phyloP scores from a whole-genome alignment of 2,113 vertebrate species.

The Prunella himalayana region DNA sequence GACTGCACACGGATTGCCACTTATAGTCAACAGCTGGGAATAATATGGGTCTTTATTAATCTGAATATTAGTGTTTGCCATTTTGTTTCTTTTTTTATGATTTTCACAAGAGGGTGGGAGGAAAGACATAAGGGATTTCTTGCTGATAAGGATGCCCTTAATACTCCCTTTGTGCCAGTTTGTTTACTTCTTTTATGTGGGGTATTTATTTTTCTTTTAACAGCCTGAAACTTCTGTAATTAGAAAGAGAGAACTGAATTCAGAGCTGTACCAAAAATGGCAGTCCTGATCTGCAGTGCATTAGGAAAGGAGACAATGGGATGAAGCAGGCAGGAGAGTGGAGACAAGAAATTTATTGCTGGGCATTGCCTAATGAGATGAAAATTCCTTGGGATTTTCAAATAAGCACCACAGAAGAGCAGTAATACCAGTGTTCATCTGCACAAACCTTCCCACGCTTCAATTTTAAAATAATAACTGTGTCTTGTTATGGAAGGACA shows the following conservation, averaged over 20 bases:
- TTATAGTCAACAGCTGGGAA: slow-evolving; percentile 31
- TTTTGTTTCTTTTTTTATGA: slow-evolving; percentile 38
- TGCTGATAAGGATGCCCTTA: neutral
- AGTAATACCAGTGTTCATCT: neutral
- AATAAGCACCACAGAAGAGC: slow-evolving; percentile 9
- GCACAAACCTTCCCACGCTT: slow-evolving; percentile 34
- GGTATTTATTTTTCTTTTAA: neutral
- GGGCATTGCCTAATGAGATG: slow-evolving; percentile 28
- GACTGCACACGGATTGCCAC: slow-evolving; percentile 35
- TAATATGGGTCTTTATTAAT: slow-evolving; percentile 44
- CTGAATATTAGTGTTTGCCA: slow-evolving; percentile 35
- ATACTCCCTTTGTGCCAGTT: neutral
- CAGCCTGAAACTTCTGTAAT: neutral
- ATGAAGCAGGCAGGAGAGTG: slow-evolving; percentile 12
- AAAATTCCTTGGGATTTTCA: slow-evolving; percentile 50
- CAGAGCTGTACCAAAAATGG: slow-evolving; percentile 47
- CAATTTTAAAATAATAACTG: slow-evolving; percentile 27
- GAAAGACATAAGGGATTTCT: neutral
- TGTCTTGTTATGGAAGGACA: slow-evolving; percentile 23
- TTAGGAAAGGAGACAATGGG: slow-evolving; percentile 27
- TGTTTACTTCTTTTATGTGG: neutral
- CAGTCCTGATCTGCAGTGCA: slow-evolving; percentile 4
- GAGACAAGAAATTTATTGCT: slow-evolving; percentile 36
- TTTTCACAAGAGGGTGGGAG: slow-evolving; percentile 40
- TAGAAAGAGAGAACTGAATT: neutral